Evolutionary conservation across 2,797 vertebrate species (phyloP), one percentile per base, ranked within the genome.

Genomic region (Sebastes trivittatus): DNA sequence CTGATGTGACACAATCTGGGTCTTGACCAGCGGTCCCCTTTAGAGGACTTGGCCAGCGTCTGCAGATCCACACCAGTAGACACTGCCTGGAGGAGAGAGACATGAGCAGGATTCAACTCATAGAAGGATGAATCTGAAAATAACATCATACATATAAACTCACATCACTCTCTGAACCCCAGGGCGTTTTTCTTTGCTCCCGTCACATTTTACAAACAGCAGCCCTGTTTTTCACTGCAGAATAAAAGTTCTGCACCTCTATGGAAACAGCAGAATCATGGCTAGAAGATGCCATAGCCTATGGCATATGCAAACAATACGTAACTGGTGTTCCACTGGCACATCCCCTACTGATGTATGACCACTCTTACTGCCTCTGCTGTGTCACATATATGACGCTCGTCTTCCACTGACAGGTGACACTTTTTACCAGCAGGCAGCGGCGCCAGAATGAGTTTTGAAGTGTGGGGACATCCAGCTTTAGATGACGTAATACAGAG

Each of bases 1-100:
- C 52, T 83, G 75, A 99, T 4, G 72, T 97, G 94, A 93, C 97
- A 98, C 77, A 99, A 93, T 73, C 96, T 94, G 0, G 98, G 97
- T 78, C 94, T 94, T 75, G 95, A 85, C 73, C 95, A 95, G 30
- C 11, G 7, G 27, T 83, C 94, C 64, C 93, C 96, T 74, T 86
- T 92, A 83, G 77, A 86, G 80, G 78, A 54, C 32, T 59, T 79
- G 52, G 87, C 83, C 18, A 95, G 71, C 7, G 6, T 79, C 81
- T 86, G 87, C 8, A 95, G 71, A 75, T 96, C 93, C 25, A 81
- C 84, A 46, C 89, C 92, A 54, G 88, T 82, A 32, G 91, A 89
- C 54, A 91, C 81, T 1, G 94, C 94, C 79, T 94, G 62, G 6
- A 77, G n/a, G 23, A 59, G 14, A 78, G 2, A 75, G 11, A 46